Evolutionary conservation across 1,140 invertebrate species (phyloP), one percentile per base, ranked within the genome.

Genomic region (Eriocheir sinensis): DNA sequence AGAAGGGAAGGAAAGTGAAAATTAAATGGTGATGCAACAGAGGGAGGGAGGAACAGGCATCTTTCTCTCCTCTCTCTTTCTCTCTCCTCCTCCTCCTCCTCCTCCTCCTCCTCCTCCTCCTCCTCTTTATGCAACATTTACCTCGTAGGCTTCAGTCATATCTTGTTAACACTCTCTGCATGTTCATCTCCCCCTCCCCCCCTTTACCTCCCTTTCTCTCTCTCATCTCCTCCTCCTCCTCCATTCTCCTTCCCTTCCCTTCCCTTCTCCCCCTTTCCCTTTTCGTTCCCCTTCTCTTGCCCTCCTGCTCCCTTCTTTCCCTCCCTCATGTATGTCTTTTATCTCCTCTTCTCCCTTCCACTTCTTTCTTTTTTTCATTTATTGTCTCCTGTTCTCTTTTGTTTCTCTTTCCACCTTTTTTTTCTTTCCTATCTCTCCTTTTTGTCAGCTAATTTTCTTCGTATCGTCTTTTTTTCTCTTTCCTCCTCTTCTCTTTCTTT

Each of bases 41-140:
- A 72, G 60, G 60, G 4, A n/a, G 60, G n/a, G n/a, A 40, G 21
- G 83, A 17, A 40, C 34, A 86, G 34, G 32, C 40, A 38, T 41
- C 81, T 86, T 34, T 86, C 83, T 86, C 83, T 86, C 83, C 86
- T 48, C 86, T 41, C 44, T 48, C 40, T 41, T 17, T 41, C 83
- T 40, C 83, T n/a, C n/a, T n/a, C n/a, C 60, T 72, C n/a, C n/a
- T n/a, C n/a, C 60, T 72, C 86, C 17, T 38, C 34, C 38, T 40
- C 38, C 34, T 27, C 34, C 86, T 34, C n/a, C n/a, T 15, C 41
- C 40, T 48, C 86, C 34, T 38, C 41, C 44, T 48, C 60, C n/a
- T n/a, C n/a, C n/a, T n/a, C n/a, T n/a, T n/a, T n/a, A n/a, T n/a
- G n/a, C n/a, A n/a, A n/a, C n/a, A n/a, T n/a, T n/a, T n/a, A n/a